Evolutionary conservation across 1,140 invertebrate species (phyloP).

Genomic region (Aphelinus certus): DNA sequence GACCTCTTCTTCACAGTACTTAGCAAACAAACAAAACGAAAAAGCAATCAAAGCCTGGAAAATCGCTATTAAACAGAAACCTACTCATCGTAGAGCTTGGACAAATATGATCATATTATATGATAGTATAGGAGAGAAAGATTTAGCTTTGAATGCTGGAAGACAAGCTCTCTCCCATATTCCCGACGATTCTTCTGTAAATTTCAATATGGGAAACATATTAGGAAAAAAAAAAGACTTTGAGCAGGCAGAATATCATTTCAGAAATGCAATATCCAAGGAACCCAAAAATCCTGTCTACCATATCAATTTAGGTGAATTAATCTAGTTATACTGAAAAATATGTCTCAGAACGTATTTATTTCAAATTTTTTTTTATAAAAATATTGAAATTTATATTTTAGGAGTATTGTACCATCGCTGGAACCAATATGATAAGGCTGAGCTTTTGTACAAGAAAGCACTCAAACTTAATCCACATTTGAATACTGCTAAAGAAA

Average conservation of each 20-base stretch:
- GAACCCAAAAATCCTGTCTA: slow-evolving; percentile 78
- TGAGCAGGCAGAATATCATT: slow-evolving; percentile 82
- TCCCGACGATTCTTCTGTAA: slow-evolving; percentile 77
- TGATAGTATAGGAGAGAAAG: slow-evolving; percentile 78
- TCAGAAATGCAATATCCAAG: slow-evolving; percentile 77
- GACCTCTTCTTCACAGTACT: slow-evolving; percentile 67
- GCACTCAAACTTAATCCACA: slow-evolving; percentile 79
- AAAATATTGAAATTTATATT: slow-evolving; percentile 47
- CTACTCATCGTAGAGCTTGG: slow-evolving; percentile 86
- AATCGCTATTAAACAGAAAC: slow-evolving; percentile 81
- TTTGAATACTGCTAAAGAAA: slow-evolving; percentile 72
- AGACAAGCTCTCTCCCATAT: slow-evolving; percentile 74
- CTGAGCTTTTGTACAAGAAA: slow-evolving; percentile 78
- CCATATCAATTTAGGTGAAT: slow-evolving; percentile 85
- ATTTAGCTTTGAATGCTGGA: slow-evolving; percentile 76
- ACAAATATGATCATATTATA: slow-evolving; percentile 89
- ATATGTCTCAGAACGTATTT: not conserved
- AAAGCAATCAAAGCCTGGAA: slow-evolving; percentile 79
- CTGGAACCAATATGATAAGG: slow-evolving; percentile 83
- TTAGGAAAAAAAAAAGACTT: slow-evolving; percentile 84
- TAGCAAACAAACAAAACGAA: slow-evolving; percentile 69
- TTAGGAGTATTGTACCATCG: slow-evolving; percentile 92
- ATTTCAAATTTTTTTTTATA: slow-evolving; percentile 8
- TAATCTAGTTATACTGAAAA: not conserved
- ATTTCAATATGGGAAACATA: slow-evolving; percentile 90